These are phyloP conservation scores for Ectemnius lituratus DNA, from an alignment of 2,888 invertebrate genomes.

Conservation along the genomic window DNA sequence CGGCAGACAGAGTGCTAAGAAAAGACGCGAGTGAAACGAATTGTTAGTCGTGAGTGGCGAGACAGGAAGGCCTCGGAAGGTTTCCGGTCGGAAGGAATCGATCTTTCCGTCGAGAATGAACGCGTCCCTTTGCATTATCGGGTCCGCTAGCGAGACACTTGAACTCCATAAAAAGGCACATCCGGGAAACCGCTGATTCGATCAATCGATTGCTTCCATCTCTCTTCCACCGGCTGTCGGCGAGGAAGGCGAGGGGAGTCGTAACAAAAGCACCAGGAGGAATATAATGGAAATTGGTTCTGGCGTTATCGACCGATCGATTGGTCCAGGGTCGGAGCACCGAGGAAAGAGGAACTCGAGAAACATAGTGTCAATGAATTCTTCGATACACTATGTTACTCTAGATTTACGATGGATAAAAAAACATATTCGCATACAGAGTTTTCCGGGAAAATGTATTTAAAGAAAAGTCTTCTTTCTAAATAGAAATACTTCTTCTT, in stretches of 20 bases:
- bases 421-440: no score
- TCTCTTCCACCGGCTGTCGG: slow-evolving; percentile 1
- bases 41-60: no score
- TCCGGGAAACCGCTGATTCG: slow-evolving; percentile 55
- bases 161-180: slow-evolving; percentile 42
- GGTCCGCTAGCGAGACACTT: slow-evolving; percentile 25
- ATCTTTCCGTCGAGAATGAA: not conserved
- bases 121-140: slow-evolving; percentile 21
- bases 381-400: slow-evolving; percentile 7
- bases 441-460: no score
- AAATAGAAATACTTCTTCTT: no score
- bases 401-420: slow-evolving; percentile 25
- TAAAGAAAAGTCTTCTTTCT: no score
- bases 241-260: slow-evolving; percentile 17
- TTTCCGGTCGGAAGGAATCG: slow-evolving; percentile 23
- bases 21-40: no score
- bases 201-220: slow-evolving; percentile 40
- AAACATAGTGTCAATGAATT: slow-evolving; percentile 33
- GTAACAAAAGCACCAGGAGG: slow-evolving; percentile 22
- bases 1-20: no score
- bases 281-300: slow-evolving; percentile 38
- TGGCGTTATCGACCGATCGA: slow-evolving; percentile 31
- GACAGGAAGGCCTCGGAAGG: slow-evolving; percentile 1
- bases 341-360: slow-evolving; percentile 3
- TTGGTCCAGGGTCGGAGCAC: slow-evolving; percentile 31